A percentile compares a stretch with the other conserved stretches of the same genome.
phyloP scores from a whole-genome alignment of 2,113 vertebrate species.

The Nyctereutes procyonoides region DNA sequence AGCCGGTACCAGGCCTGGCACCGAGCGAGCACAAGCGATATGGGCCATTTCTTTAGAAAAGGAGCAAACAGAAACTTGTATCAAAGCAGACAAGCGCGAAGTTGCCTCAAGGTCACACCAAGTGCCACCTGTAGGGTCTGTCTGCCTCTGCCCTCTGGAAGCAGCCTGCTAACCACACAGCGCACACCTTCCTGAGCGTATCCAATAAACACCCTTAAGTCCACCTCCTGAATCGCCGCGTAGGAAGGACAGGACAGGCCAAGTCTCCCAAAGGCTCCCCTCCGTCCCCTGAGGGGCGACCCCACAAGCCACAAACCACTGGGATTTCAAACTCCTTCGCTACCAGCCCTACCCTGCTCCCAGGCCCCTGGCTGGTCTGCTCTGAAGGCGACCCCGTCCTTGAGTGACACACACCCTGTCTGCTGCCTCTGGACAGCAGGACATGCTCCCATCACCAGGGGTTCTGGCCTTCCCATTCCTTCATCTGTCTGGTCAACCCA shows the following conservation, averaged over 20 bases:
- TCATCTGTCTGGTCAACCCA: background rate
- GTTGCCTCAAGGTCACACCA: constrained; percentile 87
- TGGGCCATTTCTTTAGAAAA: constrained; percentile 85
- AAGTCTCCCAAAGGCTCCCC: background rate
- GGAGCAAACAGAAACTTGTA: constrained; percentile 87
- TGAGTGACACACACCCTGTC: too few species aligned
- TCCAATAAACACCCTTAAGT: background rate
- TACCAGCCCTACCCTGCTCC: background rate
- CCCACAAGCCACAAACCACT: accelerated
- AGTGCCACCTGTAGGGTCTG: accelerated
- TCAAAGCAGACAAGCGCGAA: constrained; percentile 80
- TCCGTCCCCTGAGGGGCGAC: accelerated
- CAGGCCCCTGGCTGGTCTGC: background rate
- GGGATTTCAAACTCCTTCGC: accelerated
- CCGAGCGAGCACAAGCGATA: constrained; percentile 85
- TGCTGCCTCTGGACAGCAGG: accelerated
- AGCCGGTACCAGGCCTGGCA: constrained; percentile 82
- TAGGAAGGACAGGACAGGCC: background rate
- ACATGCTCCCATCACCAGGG: accelerated
- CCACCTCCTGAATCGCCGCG: accelerated
- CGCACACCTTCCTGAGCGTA: background rate
- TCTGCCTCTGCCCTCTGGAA: background rate
- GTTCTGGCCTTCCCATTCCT: accelerated
- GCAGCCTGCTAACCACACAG: background rate
- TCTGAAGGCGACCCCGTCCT: background rate